Percentiles rank a stretch among this genome's conserved stretches.
phyloP scores from a whole-genome alignment of 2,113 vertebrate species.

The Varanus salvator region DNA sequence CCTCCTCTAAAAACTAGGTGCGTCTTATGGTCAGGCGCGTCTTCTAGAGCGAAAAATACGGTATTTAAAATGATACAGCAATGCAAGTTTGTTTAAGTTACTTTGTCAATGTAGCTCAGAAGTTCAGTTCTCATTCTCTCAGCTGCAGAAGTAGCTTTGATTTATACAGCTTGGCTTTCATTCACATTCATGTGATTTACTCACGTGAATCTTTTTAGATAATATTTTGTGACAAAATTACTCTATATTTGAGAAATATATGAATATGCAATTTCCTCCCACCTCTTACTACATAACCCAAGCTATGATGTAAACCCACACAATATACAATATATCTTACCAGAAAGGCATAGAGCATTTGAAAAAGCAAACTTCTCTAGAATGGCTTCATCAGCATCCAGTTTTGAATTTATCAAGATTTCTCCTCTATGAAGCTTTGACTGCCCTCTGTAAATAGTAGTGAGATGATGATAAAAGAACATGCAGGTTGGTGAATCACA shows the following conservation, averaged over 20 bases:
- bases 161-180: not conserved
- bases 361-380: slow-evolving; percentile 98
- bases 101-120: not conserved
- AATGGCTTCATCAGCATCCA: slow-evolving; percentile 83
- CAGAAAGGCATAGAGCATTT: slow-evolving; percentile 94
- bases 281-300: not conserved
- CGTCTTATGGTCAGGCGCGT: too few relatives aligned
- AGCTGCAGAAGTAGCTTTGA: slow-evolving; percentile 14
- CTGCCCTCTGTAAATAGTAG: slow-evolving; percentile 82
- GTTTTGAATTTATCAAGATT: slow-evolving; percentile 85
- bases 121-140: slow-evolving; percentile 8
- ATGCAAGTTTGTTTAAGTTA: slow-evolving; percentile 1
- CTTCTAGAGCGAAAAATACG: too few relatives aligned
- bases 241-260: slow-evolving; percentile 29
- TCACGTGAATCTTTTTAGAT: not conserved
- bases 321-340: slow-evolving; percentile 71
- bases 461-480: not conserved
- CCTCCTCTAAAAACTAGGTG: too few relatives aligned
- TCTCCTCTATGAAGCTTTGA: slow-evolving; percentile 90
- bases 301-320: slow-evolving; percentile 16
- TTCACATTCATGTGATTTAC: not conserved
- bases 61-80: not conserved
- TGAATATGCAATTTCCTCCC: not conserved
- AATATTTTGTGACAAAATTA: not conserved
- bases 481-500: not conserved